Evolutionary conservation across 2,797 vertebrate genomes (phyloP), one percentile per base, ranked within the genome.

Genomic region (Enteromius mattozi): DNA sequence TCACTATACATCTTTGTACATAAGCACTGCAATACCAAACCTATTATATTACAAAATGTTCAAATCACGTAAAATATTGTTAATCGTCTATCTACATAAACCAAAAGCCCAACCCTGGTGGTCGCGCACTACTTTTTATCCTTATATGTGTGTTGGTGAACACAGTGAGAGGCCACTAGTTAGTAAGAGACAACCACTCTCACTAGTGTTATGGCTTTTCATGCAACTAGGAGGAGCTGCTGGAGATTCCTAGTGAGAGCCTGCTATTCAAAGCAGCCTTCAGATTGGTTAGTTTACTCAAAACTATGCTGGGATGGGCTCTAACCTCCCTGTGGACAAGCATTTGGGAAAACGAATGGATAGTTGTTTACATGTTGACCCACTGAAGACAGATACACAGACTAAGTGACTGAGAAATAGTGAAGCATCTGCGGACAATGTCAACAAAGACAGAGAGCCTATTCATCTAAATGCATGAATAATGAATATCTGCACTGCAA

Each of bases 1-100:
- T 87, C 79, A 77, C 84, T 91, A 84, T 82, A 88, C 81, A 93
- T n/a, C 7, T 81, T 56, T 40, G 5, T 81, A 47, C 68, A 81
- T 72, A 81, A 71, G 8, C 63, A 80, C 40, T 35, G 19, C 3
- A 37, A 70, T 40, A 30, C 35, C 17, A 72, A 42, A 61, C 40
- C 2, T 21, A 6, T 49, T 21, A 27, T 51, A 6, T 69, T 37
- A 59, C 24, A 27, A 71, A 30, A 33, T 14, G 10, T n/a, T 30
- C 5, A 2, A 56, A 59, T 77, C 37, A 63, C n/a, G 42, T 35
- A 40, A 78, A 27, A 45, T 47, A 76, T 35, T n/a, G 10, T 35
- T 66, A 17, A 17, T 51, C 19, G 9, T 21, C 19, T 17, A 68
- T 51, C 30, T 80, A 68, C 33, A 80, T 80, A 65, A 51, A 24